These are phyloP conservation scores for human (Homo sapiens) DNA, from an alignment of 2,113 vertebrate species.

Conservation along the genomic window GRCh38 chr6:11990501-11991000, in stretches of 20 bases:
- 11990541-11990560: neutral
- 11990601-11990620: neutral
- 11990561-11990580: neutral
- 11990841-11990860: neutral
- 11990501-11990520: neutral
- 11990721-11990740: neutral
- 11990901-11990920: neutral
- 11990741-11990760: conserved; percentile 1
- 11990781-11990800: neutral
- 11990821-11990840: neutral
- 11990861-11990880: neutral
- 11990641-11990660: neutral
- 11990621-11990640: conserved; percentile 29
- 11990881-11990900: neutral
- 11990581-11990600: neutral
- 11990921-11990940: neutral
- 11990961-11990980: neutral
- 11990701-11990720: neutral
- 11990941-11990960: conserved; percentile 9
- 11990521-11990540: neutral
- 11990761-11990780: neutral
- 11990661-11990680: neutral
- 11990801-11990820: neutral
- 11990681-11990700: neutral
- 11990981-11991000: neutral